A percentile compares a stretch with the other conserved stretches of the same genome.
These are phyloP conservation scores for Drosophila arizonae DNA, from an alignment of 1,140 invertebrate genomes.

Conservation along the genomic window DNA sequence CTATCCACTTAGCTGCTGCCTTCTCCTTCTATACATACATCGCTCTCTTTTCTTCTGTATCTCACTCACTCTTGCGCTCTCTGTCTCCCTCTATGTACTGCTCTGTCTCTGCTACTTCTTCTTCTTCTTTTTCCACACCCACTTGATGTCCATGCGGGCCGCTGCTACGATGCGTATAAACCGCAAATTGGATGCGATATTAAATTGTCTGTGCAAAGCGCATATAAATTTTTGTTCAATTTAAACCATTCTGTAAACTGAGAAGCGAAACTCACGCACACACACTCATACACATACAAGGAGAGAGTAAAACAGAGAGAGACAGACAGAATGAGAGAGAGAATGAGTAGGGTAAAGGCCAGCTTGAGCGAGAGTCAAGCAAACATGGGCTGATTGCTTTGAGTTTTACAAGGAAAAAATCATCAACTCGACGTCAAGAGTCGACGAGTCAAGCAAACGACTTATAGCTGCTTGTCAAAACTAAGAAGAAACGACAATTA, in stretches of 20 bases:
- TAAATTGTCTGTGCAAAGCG: conserved; percentile 83
- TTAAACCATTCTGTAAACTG: conserved; percentile 74
- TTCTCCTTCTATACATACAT: not conserved
- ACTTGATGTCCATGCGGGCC: conserved; percentile 22
- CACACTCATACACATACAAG: conserved; percentile 1
- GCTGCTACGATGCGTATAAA: conserved; percentile 80
- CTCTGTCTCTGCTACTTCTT: not conserved
- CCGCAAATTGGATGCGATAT: conserved; percentile 83
- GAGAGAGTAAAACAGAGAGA: not conserved
- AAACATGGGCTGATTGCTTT: conserved; percentile 7
- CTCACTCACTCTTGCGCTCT: not conserved
- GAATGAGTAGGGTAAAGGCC: not conserved
- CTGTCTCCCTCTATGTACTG: not conserved
- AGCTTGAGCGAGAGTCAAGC: conserved; percentile 9
- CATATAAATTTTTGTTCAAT: conserved; percentile 83
- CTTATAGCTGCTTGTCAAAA: not conserved
- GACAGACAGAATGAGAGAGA: conserved; percentile 19
- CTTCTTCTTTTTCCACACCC: not conserved
- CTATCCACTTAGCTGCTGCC: conserved; percentile 28
- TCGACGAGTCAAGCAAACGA: not conserved
- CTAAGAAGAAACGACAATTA: not conserved
- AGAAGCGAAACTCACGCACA: conserved; percentile 24
- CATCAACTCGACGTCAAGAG: conserved; percentile 30
- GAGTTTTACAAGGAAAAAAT: conserved; percentile 47
- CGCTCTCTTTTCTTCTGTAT: not conserved